These are phyloP conservation scores for Sicus ferrugineus DNA, from an alignment of 2,888 invertebrate species.

Conservation along the genomic window DNA sequence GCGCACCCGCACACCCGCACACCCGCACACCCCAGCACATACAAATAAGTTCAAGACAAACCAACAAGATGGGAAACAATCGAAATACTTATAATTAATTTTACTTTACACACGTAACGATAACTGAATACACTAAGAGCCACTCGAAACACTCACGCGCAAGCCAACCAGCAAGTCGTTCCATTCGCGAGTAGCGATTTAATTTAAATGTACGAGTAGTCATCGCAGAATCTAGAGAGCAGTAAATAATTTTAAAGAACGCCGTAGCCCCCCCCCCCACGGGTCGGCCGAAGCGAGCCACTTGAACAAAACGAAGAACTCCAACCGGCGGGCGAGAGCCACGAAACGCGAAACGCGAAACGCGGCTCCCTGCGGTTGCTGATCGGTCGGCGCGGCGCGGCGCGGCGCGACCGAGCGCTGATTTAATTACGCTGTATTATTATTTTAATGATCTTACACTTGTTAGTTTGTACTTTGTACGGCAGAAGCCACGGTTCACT, in stretches of 20 bases:
- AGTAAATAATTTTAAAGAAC: conserved; percentile 15
- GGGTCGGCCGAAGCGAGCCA: not conserved
- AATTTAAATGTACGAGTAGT: conserved; percentile 35
- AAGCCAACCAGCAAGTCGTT: conserved; percentile 4
- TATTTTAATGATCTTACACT: conserved; percentile 21
- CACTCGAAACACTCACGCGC: conserved; percentile 22
- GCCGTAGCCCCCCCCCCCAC: conserved; percentile 1
- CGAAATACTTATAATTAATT: conserved; percentile 45
- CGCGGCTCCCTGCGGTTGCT: too few species aligned
- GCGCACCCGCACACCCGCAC: conserved; percentile 27
- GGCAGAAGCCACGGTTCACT: not conserved
- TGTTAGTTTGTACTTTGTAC: conserved; percentile 12
- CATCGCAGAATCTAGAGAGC: conserved; percentile 8
- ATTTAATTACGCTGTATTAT: conserved; percentile 23
- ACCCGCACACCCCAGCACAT: not conserved
- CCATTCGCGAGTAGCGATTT: conserved; percentile 22
- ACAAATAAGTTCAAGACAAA: conserved; percentile 47
- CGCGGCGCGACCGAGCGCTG: not conserved
- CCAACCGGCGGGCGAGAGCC: not conserved
- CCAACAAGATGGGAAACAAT: conserved; percentile 55
- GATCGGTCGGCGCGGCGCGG: not conserved
- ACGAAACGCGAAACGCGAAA: too few species aligned
- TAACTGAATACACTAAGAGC: conserved; percentile 31
- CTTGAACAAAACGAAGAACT: not conserved
- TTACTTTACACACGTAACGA: conserved; percentile 25